phyloP scores from a whole-genome alignment of 2,797 vertebrate species.

The Pelodytes ibericus region DNA sequence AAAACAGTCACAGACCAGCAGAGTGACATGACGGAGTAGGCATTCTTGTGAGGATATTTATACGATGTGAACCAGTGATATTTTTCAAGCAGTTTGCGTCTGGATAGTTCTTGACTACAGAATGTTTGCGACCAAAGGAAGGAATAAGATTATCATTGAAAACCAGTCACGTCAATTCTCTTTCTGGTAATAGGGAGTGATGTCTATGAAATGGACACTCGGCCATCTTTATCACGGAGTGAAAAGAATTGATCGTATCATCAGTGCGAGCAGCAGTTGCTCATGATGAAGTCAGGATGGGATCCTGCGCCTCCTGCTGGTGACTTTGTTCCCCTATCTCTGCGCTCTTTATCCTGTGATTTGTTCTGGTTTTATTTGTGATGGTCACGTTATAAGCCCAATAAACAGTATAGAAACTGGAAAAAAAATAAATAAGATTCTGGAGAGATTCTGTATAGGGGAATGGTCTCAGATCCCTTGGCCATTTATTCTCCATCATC shows the following conservation, averaged over 20 bases:
- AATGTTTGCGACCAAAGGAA: conserved; percentile 37
- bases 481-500: too few species aligned
- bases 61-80: background rate
- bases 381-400: conserved; percentile 80
- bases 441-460: too few species aligned
- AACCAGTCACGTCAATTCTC: conserved; percentile 3
- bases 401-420: conserved; percentile 79
- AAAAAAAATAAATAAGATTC: too few species aligned
- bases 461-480: too few species aligned
- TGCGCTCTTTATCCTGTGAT: conserved; percentile 50
- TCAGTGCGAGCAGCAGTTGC: conserved; percentile 32
- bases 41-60: background rate
- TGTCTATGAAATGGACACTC: conserved; percentile 61
- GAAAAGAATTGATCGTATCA: conserved; percentile 21
- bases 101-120: background rate
- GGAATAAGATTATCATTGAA: background rate
- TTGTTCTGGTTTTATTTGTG: conserved; percentile 56
- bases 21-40: background rate
- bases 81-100: background rate
- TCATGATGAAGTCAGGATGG: conserved; percentile 59
- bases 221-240: conserved; percentile 13
- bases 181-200: conserved; percentile 58
- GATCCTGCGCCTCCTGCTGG: conserved; percentile 22
- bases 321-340: conserved; percentile 15
- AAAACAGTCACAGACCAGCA: conserved; percentile 34